Conservation (phyloP, 2,797 vertebrate genomes). For the Lophius americanus region DNA sequence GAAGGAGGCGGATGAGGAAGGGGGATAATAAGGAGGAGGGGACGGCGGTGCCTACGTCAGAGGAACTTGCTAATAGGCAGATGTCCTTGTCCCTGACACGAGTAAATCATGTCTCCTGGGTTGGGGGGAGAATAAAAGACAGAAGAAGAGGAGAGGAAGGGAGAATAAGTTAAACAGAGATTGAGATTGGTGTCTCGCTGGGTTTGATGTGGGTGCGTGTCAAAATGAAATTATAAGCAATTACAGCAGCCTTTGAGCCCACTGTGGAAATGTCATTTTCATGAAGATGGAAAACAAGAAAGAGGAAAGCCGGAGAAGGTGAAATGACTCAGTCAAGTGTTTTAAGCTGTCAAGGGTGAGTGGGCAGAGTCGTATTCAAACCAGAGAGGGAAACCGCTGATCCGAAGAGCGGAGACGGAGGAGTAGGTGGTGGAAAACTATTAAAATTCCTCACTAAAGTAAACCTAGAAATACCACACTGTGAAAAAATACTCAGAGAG, state of each 20-base stretch:
- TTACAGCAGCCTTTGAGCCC: conserved; percentile 59
- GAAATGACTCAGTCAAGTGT: conserved; percentile 50
- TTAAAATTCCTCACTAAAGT: background rate
- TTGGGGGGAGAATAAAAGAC: conserved; percentile 57
- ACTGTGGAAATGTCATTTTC: conserved; percentile 60
- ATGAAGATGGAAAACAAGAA: conserved; percentile 63
- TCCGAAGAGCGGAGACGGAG: conserved; percentile 9
- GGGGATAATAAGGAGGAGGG: conserved; percentile 70
- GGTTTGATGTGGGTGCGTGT: conserved; percentile 59
- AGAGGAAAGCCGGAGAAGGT: conserved; percentile 35
- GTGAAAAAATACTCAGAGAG: background rate
- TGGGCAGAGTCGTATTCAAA: conserved; percentile 20
- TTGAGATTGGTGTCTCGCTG: conserved; percentile 58
- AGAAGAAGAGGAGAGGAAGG: conserved; percentile 49
- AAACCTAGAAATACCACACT: background rate
- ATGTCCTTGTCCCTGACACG: conserved; percentile 85
- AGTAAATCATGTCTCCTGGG: conserved; percentile 81
- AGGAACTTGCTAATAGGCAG: conserved; percentile 78
- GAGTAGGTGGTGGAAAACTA: background rate
- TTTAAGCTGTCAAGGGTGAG: conserved; percentile 45
- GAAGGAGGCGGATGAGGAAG: conserved; percentile 68
- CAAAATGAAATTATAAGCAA: conserved; percentile 74
- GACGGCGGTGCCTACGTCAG: conserved; percentile 78
- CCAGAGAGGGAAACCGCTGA: conserved; percentile 29
- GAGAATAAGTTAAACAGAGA: conserved; percentile 60